Conservation (phyloP, 2,797 vertebrate species). For the Craterocephalus amniculus region DNA sequence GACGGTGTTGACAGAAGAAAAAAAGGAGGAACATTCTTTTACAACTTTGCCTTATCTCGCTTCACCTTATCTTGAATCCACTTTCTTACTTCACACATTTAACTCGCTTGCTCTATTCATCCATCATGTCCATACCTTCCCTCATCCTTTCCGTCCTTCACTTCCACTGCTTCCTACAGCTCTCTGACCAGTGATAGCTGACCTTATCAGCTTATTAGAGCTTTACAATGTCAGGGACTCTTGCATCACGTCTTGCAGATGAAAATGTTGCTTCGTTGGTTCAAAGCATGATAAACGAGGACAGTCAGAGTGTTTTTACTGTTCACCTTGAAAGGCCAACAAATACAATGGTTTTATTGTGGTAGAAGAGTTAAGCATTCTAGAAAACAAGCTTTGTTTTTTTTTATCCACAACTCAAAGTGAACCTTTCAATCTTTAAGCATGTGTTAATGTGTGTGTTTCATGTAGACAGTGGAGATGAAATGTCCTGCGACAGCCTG, state of each 20-base stretch:
- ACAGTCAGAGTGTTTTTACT: conserved; percentile 7
- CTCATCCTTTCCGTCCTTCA: conserved; percentile 33
- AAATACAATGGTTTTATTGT: conserved; percentile 1
- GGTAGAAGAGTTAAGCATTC: not conserved
- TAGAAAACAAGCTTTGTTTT: not conserved
- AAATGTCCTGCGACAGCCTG: conserved; percentile 68
- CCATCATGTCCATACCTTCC: conserved; percentile 30
- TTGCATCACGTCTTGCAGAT: conserved; percentile 27
- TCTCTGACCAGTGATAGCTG: conserved; percentile 20
- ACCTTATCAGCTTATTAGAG: conserved; percentile 38
- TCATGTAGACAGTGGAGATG: conserved; percentile 66
- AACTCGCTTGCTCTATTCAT: conserved; percentile 25
- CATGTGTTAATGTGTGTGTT: conserved; percentile 21
- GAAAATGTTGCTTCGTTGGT: conserved; percentile 30
- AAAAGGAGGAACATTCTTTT: not conserved
- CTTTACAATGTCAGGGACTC: conserved; percentile 42
- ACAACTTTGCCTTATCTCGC: conserved; percentile 15
- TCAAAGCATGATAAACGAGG: conserved; percentile 32
- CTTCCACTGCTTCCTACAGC: conserved; percentile 17
- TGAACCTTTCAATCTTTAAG: conserved; percentile 2
- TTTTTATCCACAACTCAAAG: not conserved
- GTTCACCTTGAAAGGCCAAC: conserved; percentile 17
- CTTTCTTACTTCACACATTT: conserved; percentile 12
- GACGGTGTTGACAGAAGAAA: not conserved
- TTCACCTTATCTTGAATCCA: conserved; percentile 22